Base-by-base conservation (phyloP, 1,140 invertebrate species). In the Hypsibius dujardini region DNA sequence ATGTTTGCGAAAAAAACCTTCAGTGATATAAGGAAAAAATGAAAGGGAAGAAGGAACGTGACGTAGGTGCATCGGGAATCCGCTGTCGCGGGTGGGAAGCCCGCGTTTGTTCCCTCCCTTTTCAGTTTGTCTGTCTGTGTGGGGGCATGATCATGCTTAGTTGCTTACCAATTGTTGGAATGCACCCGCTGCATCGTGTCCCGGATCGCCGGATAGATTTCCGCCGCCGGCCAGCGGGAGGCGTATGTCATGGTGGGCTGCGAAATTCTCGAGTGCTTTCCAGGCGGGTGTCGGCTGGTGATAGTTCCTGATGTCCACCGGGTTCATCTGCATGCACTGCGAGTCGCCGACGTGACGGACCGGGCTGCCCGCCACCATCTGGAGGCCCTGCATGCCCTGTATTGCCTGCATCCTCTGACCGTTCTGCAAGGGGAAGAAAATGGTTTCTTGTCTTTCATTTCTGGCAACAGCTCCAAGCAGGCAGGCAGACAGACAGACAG, bases 101-200 rank as follows among this genome's bases (percentile, higher is more conserved):
- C 28, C 28, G 28, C 28, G 28, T 28, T 28, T 28, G 28, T 28
- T 28, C 28, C 28, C 28, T 28, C 28, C 28, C 28, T n/a, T 28
- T 28, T 28, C 28, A 28, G 50, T 56, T 56, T 56, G n/a, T 56
- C 50, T 12, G n/a, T 56, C 62, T 67, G 62, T 42, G 50, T n/a
- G 50, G 7, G 50, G 50, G n/a, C 50, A 56, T 56, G 50, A n/a
- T 56, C n/a, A 56, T 56, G 50, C 50, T 56, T n/a, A n/a, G n/a
- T 93, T 90, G 79, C 89, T 95, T 74, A 96, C 90, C 74, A 96
- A 84, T 79, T 95, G 92, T 79, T 96, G 92, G 81, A 95, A 96
- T 72, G 92, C 90, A 2, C 92, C 90, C 72, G 87, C 85, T 75
- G 87, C 87, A 14, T 89, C 86, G 76, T 89, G 88, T 76, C 90